phyloP scores from a whole-genome alignment of 2,797 vertebrate species.

The Caiman crocodilus region DNA sequence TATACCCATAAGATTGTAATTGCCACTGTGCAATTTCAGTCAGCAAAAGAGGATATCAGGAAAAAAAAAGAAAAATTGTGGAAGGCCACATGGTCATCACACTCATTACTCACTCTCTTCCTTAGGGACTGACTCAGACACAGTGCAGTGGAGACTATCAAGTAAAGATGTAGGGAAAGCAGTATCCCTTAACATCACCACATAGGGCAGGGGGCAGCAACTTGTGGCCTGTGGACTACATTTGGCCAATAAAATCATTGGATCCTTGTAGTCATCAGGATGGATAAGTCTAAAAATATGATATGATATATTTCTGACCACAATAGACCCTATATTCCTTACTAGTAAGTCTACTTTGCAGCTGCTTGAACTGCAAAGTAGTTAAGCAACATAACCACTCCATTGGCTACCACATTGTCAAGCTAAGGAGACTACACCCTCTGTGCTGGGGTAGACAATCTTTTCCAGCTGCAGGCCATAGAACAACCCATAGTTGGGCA shows the following conservation, averaged over 20 bases:
- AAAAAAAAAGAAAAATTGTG: neutral
- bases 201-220: too few relatives aligned
- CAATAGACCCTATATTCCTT: neutral
- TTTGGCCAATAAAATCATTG: too few relatives aligned
- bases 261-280: neutral
- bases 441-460: too few relatives aligned
- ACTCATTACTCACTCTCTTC: too few relatives aligned
- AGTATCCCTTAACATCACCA: too few relatives aligned
- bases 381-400: neutral
- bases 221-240: too few relatives aligned
- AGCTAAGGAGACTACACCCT: neutral
- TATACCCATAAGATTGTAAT: neutral
- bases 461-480: too few relatives aligned
- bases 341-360: neutral
- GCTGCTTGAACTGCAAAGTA: neutral
- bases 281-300: neutral
- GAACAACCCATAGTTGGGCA: too few relatives aligned
- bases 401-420: accelerated
- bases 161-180: too few relatives aligned
- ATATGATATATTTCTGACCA: neutral
- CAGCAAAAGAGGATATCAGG: neutral
- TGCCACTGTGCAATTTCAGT: neutral
- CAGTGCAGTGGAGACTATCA: too few relatives aligned
- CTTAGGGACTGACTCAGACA: too few relatives aligned
- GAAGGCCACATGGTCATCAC: neutral